Evolutionary conservation across 2,113 vertebrate genomes (phyloP).

Genomic region (Cygnus atratus): DNA sequence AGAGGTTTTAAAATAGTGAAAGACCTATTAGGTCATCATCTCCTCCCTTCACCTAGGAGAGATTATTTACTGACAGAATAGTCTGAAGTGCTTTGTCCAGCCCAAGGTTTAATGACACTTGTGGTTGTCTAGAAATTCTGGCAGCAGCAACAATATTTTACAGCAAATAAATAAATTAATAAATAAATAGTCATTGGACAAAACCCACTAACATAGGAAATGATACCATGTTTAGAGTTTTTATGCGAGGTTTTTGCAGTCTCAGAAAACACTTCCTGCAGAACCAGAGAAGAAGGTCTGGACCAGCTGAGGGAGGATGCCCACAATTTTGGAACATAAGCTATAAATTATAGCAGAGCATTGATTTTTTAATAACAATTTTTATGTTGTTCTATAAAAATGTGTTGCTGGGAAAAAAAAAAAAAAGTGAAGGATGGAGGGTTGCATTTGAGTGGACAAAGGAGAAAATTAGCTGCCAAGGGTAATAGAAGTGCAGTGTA

Average conservation of each 20-base stretch:
- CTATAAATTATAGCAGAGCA: background rate
- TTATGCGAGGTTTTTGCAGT: background rate
- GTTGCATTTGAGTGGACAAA: conserved; percentile 41
- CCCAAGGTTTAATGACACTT: conserved; percentile 15
- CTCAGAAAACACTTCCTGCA: background rate
- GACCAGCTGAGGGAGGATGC: background rate
- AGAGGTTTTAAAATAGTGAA: background rate
- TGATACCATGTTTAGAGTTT: background rate
- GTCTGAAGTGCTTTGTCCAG: background rate
- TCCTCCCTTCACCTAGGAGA: background rate
- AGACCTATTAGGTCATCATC: background rate
- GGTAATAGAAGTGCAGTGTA: conserved; percentile 31
- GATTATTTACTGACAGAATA: background rate
- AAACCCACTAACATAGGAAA: background rate
- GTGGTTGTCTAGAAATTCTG: background rate
- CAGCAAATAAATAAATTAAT: background rate
- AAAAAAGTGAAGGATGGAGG: conserved; percentile 18
- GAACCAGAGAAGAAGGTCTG: background rate
- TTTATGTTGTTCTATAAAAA: conserved; percentile 28
- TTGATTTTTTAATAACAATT: conserved; percentile 45
- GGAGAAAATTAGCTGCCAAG: conserved; percentile 48
- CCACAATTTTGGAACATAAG: background rate
- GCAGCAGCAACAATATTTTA: background rate
- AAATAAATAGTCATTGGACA: background rate
- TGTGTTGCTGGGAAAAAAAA: background rate